Evolutionary conservation across 2,113 vertebrate genomes (phyloP), one percentile per base, ranked within the genome.

Genomic region (Brachirus orientalis): DNA sequence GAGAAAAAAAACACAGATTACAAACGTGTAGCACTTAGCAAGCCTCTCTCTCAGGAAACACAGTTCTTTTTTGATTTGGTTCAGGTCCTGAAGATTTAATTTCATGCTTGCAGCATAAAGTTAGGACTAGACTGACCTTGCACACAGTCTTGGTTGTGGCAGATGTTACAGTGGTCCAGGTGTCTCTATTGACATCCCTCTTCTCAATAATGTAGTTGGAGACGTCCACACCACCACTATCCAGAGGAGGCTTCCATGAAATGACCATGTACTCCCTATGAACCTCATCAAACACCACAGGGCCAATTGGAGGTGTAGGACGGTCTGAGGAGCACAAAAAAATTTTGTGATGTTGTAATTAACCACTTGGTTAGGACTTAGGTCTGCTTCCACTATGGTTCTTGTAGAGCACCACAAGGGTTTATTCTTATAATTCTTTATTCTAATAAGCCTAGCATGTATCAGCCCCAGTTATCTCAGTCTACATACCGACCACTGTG

Each of bases 141-240:
- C 96, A 98, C 6, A 83, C 95, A 70, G 94, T 95, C 85, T 98
- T 99, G 68, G 94, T 94, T 33, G 88, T 91, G 68, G 97, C 95
- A 62, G 97, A 96, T 37, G 96, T 98, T 67, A 99, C 98, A 22
- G 95, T 95, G 90, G 95, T 96, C 98, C 98, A 99, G 47, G 92
- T 1, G 0, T 99, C 98, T 86, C 95, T 95, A 85, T 97, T 95
- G 48, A 86, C 56, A 59, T 99, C 98, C 85, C 93, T 95, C 88
- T 96, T 97, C 89, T 99, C 98, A 83, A 99, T 93, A 65, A 98
- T 94, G 67, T 99, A 99, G 83, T 99, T 99, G 79, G 97, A 98
- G 79, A 99, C 91, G 58, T 92, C 92, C 77, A 94, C 93, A 22
- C 98, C 98, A 53, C 98, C 98, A 11, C 95, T 94, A 90, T 99